A percentile compares a stretch with the other conserved stretches of the same genome.
Evolutionary conservation across 1,140 invertebrate genomes (phyloP).

Genomic region (Zaprionus capensis): DNA sequence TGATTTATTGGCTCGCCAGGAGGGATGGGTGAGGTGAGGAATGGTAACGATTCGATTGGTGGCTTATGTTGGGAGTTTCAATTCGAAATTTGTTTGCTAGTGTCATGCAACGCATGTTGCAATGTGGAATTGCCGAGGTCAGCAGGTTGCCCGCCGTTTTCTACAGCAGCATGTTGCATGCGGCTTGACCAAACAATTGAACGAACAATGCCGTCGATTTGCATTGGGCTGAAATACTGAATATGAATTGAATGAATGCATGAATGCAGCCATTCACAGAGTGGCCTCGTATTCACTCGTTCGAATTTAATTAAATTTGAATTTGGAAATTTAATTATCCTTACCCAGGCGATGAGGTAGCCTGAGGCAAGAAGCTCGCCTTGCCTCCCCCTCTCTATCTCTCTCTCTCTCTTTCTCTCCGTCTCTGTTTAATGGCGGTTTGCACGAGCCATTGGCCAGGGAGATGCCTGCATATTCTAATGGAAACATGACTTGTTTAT

Average conservation of each 20-base stretch:
- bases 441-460: constrained; percentile 3
- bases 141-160: neutral
- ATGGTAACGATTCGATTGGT: neutral
- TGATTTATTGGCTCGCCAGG: constrained; percentile 66
- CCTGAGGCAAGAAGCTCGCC: neutral
- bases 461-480: constrained; percentile 18
- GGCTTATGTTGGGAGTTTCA: neutral
- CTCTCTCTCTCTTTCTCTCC: neutral
- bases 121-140: constrained; percentile 1
- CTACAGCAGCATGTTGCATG: constrained; percentile 6
- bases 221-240: neutral
- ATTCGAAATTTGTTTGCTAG: neutral
- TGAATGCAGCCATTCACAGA: neutral
- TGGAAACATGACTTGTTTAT: constrained; percentile 27
- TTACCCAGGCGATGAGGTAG: neutral
- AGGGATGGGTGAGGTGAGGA: neutral
- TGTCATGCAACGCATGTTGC: neutral
- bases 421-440: neutral
- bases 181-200: constrained; percentile 1
- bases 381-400: no score
- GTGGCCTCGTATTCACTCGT: constrained; percentile 6
- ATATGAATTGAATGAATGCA: constrained; percentile 1
- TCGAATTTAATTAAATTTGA: constrained; percentile 32
- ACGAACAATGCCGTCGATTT: neutral
- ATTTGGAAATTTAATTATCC: constrained; percentile 33